Evolutionary conservation across 2,113 vertebrate genomes (phyloP).

Genomic region (Pelecanus crispus): DNA sequence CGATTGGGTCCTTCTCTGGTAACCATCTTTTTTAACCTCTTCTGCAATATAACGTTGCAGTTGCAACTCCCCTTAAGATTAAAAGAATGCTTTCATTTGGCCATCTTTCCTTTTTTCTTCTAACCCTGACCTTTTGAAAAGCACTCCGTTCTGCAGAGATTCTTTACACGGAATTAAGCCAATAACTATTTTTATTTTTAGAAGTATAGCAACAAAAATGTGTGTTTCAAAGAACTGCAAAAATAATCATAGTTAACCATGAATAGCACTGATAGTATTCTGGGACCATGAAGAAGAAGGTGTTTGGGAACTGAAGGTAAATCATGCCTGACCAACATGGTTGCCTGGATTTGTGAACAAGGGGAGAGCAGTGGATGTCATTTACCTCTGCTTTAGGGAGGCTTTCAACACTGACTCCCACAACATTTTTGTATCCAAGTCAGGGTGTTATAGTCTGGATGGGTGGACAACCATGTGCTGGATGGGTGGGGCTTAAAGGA

Average conservation of each 20-base stretch:
- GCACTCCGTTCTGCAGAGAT: neutral
- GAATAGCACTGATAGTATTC: neutral
- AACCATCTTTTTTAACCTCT: neutral
- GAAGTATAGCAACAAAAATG: neutral
- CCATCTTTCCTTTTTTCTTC: neutral
- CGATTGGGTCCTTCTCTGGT: neutral
- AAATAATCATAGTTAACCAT: neutral
- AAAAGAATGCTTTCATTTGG: neutral
- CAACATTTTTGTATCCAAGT: neutral
- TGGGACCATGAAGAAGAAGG: neutral
- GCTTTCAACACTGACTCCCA: neutral
- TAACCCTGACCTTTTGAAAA: neutral
- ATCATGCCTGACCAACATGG: neutral
- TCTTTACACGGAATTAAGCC: neutral
- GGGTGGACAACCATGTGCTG: neutral
- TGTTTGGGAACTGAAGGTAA: neutral
- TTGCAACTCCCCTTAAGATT: constrained; percentile 4
- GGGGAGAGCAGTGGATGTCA: neutral
- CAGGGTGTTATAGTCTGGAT: neutral
- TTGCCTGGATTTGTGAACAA: neutral
- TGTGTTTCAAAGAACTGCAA: neutral
- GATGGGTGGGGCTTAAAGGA: neutral
- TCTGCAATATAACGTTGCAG: neutral
- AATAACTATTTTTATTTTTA: neutral
- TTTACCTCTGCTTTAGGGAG: neutral